A percentile compares a stretch with the other conserved stretches of the same genome.
phyloP scores from a whole-genome alignment of 1,140 invertebrate species.

The Diachasma alloeum region DNA sequence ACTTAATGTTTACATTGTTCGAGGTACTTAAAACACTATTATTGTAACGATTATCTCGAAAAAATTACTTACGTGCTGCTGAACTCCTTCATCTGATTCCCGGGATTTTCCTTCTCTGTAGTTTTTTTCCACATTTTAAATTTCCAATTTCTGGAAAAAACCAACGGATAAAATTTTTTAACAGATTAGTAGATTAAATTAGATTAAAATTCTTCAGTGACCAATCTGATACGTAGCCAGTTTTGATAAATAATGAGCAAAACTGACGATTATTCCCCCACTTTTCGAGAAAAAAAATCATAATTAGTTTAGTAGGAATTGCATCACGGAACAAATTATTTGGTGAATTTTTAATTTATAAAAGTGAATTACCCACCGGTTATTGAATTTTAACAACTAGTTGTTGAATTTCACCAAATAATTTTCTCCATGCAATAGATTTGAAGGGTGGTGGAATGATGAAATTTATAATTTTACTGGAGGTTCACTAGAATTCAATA shows the following conservation, averaged over 20 bases:
- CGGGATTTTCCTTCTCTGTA: conserved; percentile 31
- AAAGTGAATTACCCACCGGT: too few relatives aligned
- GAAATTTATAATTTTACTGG: too few relatives aligned
- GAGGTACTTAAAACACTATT: not conserved
- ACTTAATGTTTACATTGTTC: not conserved
- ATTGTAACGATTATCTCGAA: not conserved
- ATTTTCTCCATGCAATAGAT: too few relatives aligned
- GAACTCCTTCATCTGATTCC: conserved; percentile 53
- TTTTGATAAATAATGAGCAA: not conserved
- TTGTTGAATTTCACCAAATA: too few relatives aligned
- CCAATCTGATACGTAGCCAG: not conserved
- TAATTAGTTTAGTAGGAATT: too few relatives aligned
- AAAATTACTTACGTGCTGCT: conserved; percentile 49
- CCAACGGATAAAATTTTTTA: not conserved
- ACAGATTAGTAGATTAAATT: not conserved
- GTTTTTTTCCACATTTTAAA: conserved; percentile 43
- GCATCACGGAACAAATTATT: too few relatives aligned
- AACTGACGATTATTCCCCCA: not conserved
- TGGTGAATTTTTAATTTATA: too few relatives aligned
- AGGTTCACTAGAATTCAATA: too few relatives aligned
- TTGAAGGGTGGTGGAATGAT: too few relatives aligned
- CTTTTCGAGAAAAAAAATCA: too few relatives aligned
- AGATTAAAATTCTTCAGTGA: not conserved
- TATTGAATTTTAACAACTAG: too few relatives aligned
- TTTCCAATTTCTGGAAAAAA: not conserved